These are phyloP conservation scores for Onychomys leucogaster DNA, from an alignment of 2,797 vertebrate species.

Conservation along the genomic window DNA sequence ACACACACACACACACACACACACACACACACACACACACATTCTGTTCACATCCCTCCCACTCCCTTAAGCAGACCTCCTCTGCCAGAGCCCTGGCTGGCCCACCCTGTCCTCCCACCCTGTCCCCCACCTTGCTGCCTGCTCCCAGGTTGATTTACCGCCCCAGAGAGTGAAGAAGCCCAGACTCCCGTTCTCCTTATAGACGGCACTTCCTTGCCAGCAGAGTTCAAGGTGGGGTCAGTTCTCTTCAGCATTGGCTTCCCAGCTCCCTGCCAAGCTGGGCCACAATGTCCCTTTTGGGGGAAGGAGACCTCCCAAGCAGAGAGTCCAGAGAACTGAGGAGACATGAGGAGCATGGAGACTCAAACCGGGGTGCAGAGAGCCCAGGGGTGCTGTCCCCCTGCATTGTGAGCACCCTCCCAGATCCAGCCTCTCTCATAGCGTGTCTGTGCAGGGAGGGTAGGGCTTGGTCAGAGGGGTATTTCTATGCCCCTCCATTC, in stretches of 20 bases:
- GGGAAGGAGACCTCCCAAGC: not conserved
- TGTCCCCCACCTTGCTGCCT: not conserved
- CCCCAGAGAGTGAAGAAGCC: constrained; percentile 76
- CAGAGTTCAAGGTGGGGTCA: constrained; percentile 84
- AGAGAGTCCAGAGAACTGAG: not conserved
- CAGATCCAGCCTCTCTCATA: not conserved
- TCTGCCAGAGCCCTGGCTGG: not conserved
- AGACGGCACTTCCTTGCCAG: constrained; percentile 76
- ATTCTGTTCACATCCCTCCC: not conserved
- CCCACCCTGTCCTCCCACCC: not conserved
- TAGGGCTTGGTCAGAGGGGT: not conserved
- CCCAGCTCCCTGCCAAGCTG: constrained; percentile 20
- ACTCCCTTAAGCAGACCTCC: not conserved
- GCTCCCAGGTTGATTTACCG: constrained; percentile 71
- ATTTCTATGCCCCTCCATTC: not conserved
- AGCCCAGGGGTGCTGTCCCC: too few species aligned
- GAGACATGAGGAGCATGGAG: not conserved
- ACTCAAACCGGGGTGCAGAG: not conserved
- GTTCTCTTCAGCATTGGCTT: constrained; percentile 49
- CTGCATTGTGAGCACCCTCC: not conserved
- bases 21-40: not conserved
- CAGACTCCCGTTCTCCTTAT: constrained; percentile 74
- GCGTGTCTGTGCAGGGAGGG: not conserved
- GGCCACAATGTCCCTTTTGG: not conserved
- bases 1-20: not conserved